These are phyloP conservation scores for Chloroceryle amazona DNA, from an alignment of 2,797 vertebrate genomes.

Conservation along the genomic window DNA sequence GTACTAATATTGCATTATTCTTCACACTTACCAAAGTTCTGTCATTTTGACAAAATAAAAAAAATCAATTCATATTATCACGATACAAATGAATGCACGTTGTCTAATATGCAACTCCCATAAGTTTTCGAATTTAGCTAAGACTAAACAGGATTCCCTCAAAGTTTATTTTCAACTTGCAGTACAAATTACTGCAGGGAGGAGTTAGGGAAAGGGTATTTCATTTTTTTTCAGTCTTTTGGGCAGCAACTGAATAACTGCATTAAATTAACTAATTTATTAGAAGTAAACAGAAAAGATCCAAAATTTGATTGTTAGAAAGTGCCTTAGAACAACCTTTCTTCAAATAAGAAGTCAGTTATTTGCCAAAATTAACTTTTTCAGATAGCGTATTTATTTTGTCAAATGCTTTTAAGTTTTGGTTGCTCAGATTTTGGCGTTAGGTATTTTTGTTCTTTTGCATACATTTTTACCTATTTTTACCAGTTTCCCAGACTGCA, in stretches of 20 bases:
- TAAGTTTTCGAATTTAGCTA: not conserved
- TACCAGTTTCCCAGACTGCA: not conserved
- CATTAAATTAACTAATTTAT: not conserved
- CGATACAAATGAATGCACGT: not conserved
- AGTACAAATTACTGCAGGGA: not conserved
- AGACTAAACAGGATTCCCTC: not conserved
- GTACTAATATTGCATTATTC: rapidly evolving
- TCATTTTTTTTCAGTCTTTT: not conserved
- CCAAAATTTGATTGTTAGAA: not conserved
- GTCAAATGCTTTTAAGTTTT: not conserved
- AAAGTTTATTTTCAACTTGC: not conserved
- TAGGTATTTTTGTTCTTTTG: not conserved
- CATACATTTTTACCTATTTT: not conserved
- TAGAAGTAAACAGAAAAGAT: not conserved
- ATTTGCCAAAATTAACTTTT: not conserved
- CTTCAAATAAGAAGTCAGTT: not conserved
- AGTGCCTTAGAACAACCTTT: not conserved
- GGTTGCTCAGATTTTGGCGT: not conserved
- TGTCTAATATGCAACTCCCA: not conserved
- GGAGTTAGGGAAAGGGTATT: not conserved
- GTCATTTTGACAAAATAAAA: not conserved
- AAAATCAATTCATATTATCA: not conserved
- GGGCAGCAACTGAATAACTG: not conserved
- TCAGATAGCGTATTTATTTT: not conserved
- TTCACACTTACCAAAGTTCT: not conserved